phyloP scores from a whole-genome alignment of 2,797 vertebrate genomes.

The Okamejei kenojei region DNA sequence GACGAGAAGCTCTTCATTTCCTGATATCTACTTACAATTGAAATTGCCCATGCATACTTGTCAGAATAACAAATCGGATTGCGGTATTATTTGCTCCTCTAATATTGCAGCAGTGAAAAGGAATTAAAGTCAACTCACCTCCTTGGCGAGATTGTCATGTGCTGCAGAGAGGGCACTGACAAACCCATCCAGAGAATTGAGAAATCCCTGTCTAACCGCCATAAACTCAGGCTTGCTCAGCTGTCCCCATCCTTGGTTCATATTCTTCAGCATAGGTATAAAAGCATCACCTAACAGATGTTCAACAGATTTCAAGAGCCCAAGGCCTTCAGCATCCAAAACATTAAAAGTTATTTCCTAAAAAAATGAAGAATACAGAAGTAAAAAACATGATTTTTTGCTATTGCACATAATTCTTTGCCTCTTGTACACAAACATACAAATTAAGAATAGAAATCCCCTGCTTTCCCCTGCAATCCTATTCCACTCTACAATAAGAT shows the following conservation, averaged over 20 bases:
- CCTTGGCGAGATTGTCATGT: constrained; percentile 46
- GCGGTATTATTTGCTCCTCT: neutral
- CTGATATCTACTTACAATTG: neutral
- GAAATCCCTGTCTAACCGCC: constrained; percentile 68
- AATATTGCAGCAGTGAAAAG: neutral
- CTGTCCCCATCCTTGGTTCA: constrained; percentile 64
- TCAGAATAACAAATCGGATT: neutral
- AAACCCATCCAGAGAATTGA: constrained; percentile 74
- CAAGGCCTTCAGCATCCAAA: constrained; percentile 70
- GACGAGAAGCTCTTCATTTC: neutral
- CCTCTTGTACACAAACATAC: too few species aligned
- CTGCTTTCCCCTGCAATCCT: too few species aligned
- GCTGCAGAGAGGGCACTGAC: constrained; percentile 71
- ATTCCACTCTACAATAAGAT: too few species aligned
- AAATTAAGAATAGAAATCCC: too few species aligned
- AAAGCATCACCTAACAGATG: constrained; percentile 76
- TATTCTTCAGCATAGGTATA: constrained; percentile 73
- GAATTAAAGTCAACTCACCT: neutral
- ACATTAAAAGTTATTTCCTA: constrained; percentile 88
- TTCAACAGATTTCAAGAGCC: constrained; percentile 74
- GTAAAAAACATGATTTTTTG: neutral
- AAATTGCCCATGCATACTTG: neutral
- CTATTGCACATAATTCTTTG: neutral
- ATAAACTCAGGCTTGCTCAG: constrained; percentile 59
- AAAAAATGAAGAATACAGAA: constrained; percentile 34